These are phyloP conservation scores for Tipula confusa DNA, from an alignment of 2,888 invertebrate species.

Conservation along the genomic window DNA sequence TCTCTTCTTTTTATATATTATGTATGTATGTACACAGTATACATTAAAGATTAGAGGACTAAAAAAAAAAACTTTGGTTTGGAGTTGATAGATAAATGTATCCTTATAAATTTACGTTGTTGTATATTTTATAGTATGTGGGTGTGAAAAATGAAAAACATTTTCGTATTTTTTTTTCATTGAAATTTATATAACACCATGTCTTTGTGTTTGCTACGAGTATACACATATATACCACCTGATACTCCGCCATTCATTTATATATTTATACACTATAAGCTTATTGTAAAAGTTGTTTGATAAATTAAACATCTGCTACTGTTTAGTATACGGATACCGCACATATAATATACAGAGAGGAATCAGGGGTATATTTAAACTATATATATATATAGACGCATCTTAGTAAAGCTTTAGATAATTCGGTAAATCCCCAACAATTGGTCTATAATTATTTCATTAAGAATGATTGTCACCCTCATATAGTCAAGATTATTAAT, in stretches of 20 bases:
- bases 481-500: neutral
- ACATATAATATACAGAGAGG: neutral
- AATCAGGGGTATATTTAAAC: neutral
- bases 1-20: neutral
- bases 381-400: neutral
- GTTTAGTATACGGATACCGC: neutral
- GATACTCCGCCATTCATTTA: neutral
- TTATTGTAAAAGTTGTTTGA: neutral
- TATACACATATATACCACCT: neutral
- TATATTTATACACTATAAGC: neutral
- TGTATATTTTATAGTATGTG: neutral
- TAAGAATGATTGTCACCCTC: neutral
- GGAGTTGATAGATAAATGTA: conserved; percentile 20
- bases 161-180: neutral
- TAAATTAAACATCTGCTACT: conserved; percentile 7
- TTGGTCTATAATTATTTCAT: neutral
- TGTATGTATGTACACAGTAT: neutral
- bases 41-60: conserved; percentile 25
- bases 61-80: neutral
- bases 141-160: neutral
- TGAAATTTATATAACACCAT: neutral
- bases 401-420: neutral
- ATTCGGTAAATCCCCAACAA: neutral
- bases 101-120: neutral
- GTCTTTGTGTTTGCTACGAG: neutral